These are phyloP conservation scores for Busseola fusca DNA, from an alignment of 2,888 invertebrate species.

Conservation along the genomic window DNA sequence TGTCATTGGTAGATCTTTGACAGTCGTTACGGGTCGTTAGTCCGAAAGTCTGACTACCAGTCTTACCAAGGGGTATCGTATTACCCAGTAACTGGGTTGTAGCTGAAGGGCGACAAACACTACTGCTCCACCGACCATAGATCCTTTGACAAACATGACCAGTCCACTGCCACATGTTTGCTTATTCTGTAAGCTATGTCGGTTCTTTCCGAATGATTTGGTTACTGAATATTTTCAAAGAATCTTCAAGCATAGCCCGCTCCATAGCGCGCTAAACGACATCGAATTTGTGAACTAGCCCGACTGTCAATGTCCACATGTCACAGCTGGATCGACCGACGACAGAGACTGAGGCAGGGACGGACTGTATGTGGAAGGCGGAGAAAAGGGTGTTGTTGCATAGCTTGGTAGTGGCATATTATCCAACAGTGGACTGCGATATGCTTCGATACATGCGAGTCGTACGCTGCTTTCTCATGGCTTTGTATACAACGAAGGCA, in stretches of 20 bases:
- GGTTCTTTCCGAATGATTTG: neutral
- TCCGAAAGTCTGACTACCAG: too few relatives aligned
- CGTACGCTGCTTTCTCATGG: neutral
- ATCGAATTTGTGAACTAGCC: neutral
- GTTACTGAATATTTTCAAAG: neutral
- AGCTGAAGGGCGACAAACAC: too few relatives aligned
- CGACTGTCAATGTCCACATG: too few relatives aligned
- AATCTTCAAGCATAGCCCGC: neutral
- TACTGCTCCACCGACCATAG: neutral
- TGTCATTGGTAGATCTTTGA: too few relatives aligned
- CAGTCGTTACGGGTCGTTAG: too few relatives aligned
- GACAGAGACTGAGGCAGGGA: neutral
- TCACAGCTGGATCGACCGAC: too few relatives aligned
- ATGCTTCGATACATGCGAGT: neutral
- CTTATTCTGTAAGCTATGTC: neutral
- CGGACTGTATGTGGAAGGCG: neutral
- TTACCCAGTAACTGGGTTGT: too few relatives aligned
- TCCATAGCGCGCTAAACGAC: too few relatives aligned
- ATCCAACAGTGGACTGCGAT: neutral
- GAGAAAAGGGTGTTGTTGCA: neutral
- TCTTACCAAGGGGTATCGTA: too few relatives aligned
- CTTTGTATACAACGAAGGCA: too few relatives aligned
- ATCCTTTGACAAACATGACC: neutral
- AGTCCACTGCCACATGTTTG: neutral
- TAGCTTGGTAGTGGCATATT: neutral